A percentile compares a stretch with the other conserved stretches of the same genome.
Conservation (phyloP, 2,113 vertebrate species). For the Perca schrenkii region DNA sequence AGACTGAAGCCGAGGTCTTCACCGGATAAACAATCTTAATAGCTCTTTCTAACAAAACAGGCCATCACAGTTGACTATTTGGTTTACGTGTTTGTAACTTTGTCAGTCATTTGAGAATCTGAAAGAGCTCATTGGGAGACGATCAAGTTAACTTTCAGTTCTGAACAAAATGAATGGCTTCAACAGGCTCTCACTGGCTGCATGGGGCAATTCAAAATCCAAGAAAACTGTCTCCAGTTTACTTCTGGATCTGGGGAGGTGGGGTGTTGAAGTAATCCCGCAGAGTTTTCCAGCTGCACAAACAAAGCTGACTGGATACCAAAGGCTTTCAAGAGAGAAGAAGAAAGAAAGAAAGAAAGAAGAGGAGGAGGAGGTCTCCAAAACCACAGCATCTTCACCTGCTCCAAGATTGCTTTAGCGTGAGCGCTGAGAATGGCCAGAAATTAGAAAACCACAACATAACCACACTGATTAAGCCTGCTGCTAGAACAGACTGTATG, state of each 20-base stretch:
- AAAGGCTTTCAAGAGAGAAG: slow-evolving; percentile 72
- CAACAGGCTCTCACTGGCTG: slow-evolving; percentile 48
- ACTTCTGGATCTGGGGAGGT: slow-evolving; percentile 59
- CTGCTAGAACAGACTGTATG: slow-evolving; percentile 35
- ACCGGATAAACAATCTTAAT: slow-evolving; percentile 43
- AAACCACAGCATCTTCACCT: slow-evolving; percentile 74
- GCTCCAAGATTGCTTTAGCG: slow-evolving; percentile 35
- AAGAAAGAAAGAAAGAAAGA: slow-evolving; percentile 43
- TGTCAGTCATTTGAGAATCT: slow-evolving; percentile 34
- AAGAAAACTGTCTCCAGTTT: slow-evolving; percentile 59
- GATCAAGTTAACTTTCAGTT: slow-evolving; percentile 28
- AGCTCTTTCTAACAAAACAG: slow-evolving; percentile 44
- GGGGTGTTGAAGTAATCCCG: slow-evolving; percentile 69
- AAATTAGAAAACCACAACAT: slow-evolving; percentile 71
- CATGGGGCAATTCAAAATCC: slow-evolving; percentile 55
- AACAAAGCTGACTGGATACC: slow-evolving; percentile 81
- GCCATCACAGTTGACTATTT: not conserved
- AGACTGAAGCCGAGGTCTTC: slow-evolving; percentile 29
- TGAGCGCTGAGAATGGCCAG: slow-evolving; percentile 46
- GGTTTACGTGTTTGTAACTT: slow-evolving; percentile 32
- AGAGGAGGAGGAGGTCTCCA: slow-evolving; percentile 37
- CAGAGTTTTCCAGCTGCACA: slow-evolving; percentile 84
- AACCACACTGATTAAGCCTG: slow-evolving; percentile 70
- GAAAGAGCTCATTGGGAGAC: slow-evolving; percentile 24
- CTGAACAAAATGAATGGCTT: slow-evolving; percentile 43